Evolutionary conservation across 2,113 vertebrate genomes (phyloP), one percentile per base, ranked within the genome.

Genomic region (Cyprinodon tularosa): DNA sequence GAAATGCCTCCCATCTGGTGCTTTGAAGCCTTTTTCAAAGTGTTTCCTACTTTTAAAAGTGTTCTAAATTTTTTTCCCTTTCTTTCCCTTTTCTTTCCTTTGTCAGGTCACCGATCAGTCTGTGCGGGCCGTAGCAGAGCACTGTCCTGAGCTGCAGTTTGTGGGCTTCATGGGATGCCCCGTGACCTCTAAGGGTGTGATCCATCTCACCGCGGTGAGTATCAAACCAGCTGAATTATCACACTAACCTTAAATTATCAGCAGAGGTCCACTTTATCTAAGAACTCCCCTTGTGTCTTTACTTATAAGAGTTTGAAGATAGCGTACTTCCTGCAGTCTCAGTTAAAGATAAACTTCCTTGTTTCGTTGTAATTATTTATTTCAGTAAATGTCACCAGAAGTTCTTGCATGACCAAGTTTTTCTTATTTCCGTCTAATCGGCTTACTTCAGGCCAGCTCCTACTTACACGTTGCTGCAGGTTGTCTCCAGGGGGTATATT

Each of bases 141-240:
- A 97, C 90, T 99, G 98, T 90, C 96, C 97, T 0, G 96, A 97
- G 84, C 94, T 99, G 84, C 97, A 96, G 90, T 98, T 96, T 83
- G 98, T 99, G 42, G 98, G 98, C 74, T 99, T 99, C 92, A 99
- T 99, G 98, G 98, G 98, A 70, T 99, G 97, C 87, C 98, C 98
- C 0, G 98, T 99, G 74, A 99, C 98, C 66, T 99, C 98, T 2
- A 96, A 96, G 93, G 98, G 98, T 81, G 97, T 98, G 83, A 99
- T 99, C 83, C 96, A 98, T 87, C 96, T 99, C n/a, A 98, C 97
- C n/a, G 96, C 96, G 81, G 98, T 99, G 92, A 94, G 96, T 91
- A 53, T 17, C 60, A 36, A 57, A 40, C 61, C 40, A 1, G 20
- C 36, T 36, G 37, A 37, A 38, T 29, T n/a, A n/a, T 47, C 42